Evolutionary conservation across 2,888 invertebrate species (phyloP).

Genomic region (Hetaerina titia): DNA sequence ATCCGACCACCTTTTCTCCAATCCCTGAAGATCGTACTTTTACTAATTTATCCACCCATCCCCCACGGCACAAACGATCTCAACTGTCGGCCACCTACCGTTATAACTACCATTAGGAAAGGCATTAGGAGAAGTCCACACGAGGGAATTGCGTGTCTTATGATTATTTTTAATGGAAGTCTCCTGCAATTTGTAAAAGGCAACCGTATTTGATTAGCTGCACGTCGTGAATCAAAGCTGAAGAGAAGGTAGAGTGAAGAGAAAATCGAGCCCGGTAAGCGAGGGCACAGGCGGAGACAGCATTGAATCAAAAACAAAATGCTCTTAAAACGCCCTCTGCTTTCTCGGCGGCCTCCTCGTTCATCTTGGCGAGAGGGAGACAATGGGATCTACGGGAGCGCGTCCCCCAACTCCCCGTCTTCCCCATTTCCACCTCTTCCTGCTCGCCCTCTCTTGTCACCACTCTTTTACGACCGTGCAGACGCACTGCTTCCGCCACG

Average conservation of each 20-base stretch:
- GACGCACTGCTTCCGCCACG: background rate
- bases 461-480: background rate
- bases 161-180: no score
- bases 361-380: background rate
- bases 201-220: background rate
- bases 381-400: background rate
- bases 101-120: no score
- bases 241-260: background rate
- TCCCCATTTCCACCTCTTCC: background rate
- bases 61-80: no score
- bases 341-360: background rate
- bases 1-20: no score
- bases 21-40: no score
- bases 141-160: no score
- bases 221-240: background rate
- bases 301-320: background rate
- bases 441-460: background rate
- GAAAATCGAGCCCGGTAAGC: no score
- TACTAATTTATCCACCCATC: no score
- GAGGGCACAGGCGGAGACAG: background rate
- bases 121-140: no score
- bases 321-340: background rate
- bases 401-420: background rate
- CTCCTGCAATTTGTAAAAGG: no score
- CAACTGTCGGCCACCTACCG: no score